Conservation (phyloP, 1,140 invertebrate species). For the Homarus americanus region DNA sequence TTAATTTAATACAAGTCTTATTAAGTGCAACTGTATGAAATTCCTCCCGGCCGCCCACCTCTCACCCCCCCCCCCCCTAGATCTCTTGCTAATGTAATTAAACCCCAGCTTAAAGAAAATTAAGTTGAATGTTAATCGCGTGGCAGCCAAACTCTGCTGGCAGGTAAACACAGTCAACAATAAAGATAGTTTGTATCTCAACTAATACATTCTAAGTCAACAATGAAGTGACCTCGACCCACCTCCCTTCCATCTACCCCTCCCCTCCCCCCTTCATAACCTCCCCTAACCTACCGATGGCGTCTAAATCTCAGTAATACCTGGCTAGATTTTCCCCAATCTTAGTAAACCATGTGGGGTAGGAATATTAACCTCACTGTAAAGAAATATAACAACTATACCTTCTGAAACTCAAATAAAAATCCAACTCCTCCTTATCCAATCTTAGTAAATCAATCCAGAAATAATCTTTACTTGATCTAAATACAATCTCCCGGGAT, state of each 20-base stretch:
- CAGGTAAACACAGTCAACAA: not conserved
- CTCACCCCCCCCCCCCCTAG: conserved; percentile 12
- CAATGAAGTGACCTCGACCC: conserved; percentile 34
- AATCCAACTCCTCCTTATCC: conserved; percentile 59
- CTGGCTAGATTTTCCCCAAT: conserved; percentile 56
- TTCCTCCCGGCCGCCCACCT: conserved; percentile 23
- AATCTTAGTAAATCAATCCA: conserved; percentile 69
- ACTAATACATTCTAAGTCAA: conserved; percentile 43
- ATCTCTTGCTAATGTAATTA: conserved; percentile 68
- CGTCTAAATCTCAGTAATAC: conserved; percentile 46
- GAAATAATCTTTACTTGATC: conserved; percentile 70
- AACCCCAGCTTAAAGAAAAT: conserved; percentile 68
- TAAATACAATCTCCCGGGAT: conserved; percentile 71
- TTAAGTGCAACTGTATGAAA: conserved; percentile 53
- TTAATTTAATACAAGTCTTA: conserved; percentile 46
- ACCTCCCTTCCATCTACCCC: not conserved
- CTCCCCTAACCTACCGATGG: conserved; percentile 18
- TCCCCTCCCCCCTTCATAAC: too few relatives aligned
- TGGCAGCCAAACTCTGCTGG: not conserved
- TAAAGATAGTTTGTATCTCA: conserved; percentile 27
- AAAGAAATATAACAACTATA: conserved; percentile 47
- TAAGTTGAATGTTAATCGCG: conserved; percentile 64
- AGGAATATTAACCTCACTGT: conserved; percentile 53
- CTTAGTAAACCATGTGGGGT: conserved; percentile 45
- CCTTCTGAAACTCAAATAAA: conserved; percentile 35